These are phyloP conservation scores for Diabrotica virgifera DNA, from an alignment of 1,140 invertebrate genomes.

Conservation along the genomic window DNA sequence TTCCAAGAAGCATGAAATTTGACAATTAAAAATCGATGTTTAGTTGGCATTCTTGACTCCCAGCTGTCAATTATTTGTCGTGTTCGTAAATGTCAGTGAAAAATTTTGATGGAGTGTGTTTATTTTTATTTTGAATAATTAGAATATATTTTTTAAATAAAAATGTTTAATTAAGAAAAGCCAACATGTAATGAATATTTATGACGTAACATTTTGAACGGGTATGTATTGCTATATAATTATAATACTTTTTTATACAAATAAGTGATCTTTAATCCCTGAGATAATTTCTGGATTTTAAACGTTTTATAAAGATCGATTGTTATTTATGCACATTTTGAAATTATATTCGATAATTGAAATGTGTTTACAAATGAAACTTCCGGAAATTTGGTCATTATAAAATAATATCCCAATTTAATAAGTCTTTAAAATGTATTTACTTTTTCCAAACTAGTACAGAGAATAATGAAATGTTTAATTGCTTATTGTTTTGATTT, in stretches of 20 bases:
- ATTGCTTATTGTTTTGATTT: too few relatives aligned
- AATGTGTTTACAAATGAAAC: too few relatives aligned
- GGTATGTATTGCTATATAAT: background rate
- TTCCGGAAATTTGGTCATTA: too few relatives aligned
- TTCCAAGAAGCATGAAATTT: too few relatives aligned
- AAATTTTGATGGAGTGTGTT: background rate
- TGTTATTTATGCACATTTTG: too few relatives aligned
- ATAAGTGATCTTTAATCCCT: slow-evolving; percentile 3
- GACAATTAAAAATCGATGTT: too few relatives aligned
- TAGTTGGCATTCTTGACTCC: too few relatives aligned
- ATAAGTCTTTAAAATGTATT: too few relatives aligned
- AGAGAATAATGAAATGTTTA: too few relatives aligned
- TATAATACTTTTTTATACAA: background rate
- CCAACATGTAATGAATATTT: background rate
- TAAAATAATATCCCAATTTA: too few relatives aligned
- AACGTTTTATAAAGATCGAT: background rate
- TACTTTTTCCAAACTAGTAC: too few relatives aligned
- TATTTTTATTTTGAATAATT: slow-evolving; percentile 1
- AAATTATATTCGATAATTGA: too few relatives aligned
- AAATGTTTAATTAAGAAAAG: background rate
- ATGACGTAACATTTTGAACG: background rate
- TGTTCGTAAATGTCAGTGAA: background rate
- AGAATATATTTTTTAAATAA: background rate
- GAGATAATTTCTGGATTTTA: background rate
- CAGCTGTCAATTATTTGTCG: background rate